Evolutionary conservation across 2,113 vertebrate genomes (phyloP).

Genomic region (Rutilus rutilus): DNA sequence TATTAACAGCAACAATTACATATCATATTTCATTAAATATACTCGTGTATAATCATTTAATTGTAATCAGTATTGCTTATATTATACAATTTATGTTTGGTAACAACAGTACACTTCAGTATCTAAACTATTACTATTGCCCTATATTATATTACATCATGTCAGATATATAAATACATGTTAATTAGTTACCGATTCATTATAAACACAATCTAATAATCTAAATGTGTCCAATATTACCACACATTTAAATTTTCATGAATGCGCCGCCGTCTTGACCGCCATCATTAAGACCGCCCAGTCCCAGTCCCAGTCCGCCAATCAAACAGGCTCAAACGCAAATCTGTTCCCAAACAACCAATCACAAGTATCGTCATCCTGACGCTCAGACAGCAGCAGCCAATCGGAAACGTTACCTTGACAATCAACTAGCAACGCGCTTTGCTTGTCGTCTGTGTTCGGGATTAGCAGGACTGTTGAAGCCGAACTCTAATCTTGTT

Average conservation of each 20-base stretch:
- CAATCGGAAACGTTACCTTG: neutral
- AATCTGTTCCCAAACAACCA: conserved; percentile 3
- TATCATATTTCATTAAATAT: neutral
- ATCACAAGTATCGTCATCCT: conserved; percentile 22
- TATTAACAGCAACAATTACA: neutral
- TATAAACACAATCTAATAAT: neutral
- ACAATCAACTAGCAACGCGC: conserved; percentile 18
- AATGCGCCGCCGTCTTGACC: neutral
- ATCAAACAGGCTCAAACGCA: neutral
- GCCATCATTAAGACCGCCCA: neutral
- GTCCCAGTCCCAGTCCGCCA: neutral
- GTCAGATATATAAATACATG: neutral
- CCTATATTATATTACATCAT: neutral
- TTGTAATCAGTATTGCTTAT: neutral
- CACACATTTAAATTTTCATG: neutral
- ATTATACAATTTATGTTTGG: neutral
- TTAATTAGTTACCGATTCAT: neutral
- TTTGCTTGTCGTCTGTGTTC: neutral
- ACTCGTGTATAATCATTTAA: neutral
- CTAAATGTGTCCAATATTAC: neutral
- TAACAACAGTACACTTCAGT: neutral
- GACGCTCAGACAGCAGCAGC: neutral
- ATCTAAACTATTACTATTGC: neutral
- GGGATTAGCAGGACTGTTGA: neutral
- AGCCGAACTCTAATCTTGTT: neutral